Evolutionary conservation across 2,888 invertebrate genomes (phyloP).

Genomic region (Brassicogethes aeneus): DNA sequence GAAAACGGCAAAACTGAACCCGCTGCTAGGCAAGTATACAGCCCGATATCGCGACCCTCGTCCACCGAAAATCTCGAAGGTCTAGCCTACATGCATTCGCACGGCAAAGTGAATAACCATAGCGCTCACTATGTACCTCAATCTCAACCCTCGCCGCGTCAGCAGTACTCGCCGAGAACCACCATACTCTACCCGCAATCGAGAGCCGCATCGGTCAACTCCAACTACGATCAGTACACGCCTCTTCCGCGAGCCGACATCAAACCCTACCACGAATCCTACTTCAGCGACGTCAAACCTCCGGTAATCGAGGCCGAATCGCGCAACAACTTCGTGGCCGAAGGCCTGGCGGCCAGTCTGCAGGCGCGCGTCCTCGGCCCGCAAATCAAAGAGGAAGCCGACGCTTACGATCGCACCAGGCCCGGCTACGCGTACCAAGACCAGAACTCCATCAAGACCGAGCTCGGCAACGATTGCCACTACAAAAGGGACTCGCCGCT

Average conservation of each 20-base stretch:
- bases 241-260: constrained; percentile 61
- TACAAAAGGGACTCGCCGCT: constrained; percentile 46
- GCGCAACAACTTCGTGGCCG: constrained; percentile 38
- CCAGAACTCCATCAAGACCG: constrained; percentile 28
- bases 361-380: constrained; percentile 63
- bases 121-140: constrained; percentile 23
- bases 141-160: constrained; percentile 27
- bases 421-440: constrained; percentile 22
- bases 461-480: constrained; percentile 25
- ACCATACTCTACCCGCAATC: constrained; percentile 21
- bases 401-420: constrained; percentile 16
- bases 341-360: constrained; percentile 74
- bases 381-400: constrained; percentile 39
- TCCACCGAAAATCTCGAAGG: constrained; percentile 42
- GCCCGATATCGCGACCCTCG: constrained; percentile 48
- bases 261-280: constrained; percentile 63
- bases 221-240: constrained; percentile 40
- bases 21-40: constrained; percentile 41
- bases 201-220: constrained; percentile 19
- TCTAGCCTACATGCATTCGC: constrained; percentile 35
- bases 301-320: constrained; percentile 28
- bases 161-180: constrained; percentile 35
- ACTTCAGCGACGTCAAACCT: constrained; percentile 54
- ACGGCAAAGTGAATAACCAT: constrained; percentile 26
- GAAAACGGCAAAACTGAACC: constrained; percentile 27